Evolutionary conservation across 2,888 invertebrate genomes (phyloP).

Genomic region (Drosophila sordidapex): DNA sequence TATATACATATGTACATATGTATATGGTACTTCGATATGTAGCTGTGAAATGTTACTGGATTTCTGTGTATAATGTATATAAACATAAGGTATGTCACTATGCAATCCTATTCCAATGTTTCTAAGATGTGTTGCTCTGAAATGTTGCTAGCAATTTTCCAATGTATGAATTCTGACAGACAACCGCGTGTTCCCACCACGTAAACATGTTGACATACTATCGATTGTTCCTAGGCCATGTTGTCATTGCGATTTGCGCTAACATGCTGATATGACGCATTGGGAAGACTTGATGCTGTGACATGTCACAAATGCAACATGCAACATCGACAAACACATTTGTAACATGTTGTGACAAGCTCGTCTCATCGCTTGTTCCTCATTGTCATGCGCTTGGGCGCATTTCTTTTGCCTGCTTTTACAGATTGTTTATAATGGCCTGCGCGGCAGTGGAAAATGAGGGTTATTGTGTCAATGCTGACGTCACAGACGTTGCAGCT

Average conservation of each 20-base stretch:
- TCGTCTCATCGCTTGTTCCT: not conserved
- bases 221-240: not conserved
- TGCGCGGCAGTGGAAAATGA: not conserved
- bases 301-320: not conserved
- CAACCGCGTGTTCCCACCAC: not conserved
- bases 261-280: constrained; percentile 2
- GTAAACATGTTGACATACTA: not conserved
- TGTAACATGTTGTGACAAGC: not conserved
- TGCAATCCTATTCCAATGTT: not conserved
- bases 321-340: not conserved
- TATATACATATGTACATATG: not conserved
- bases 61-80: accelerated
- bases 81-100: not conserved
- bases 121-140: not conserved
- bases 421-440: not conserved
- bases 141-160: not conserved
- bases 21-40: not conserved
- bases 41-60: not conserved
- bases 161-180: not conserved
- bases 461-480: constrained; percentile 69
- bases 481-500: constrained; percentile 59
- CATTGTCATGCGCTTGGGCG: not conserved
- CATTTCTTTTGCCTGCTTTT: not conserved
- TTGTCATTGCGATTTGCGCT: not conserved
- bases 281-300: not conserved